Percentiles rank a stretch among this genome's conserved stretches.
phyloP scores from a whole-genome alignment of 2,797 vertebrate species.

The Falco columbarius region DNA sequence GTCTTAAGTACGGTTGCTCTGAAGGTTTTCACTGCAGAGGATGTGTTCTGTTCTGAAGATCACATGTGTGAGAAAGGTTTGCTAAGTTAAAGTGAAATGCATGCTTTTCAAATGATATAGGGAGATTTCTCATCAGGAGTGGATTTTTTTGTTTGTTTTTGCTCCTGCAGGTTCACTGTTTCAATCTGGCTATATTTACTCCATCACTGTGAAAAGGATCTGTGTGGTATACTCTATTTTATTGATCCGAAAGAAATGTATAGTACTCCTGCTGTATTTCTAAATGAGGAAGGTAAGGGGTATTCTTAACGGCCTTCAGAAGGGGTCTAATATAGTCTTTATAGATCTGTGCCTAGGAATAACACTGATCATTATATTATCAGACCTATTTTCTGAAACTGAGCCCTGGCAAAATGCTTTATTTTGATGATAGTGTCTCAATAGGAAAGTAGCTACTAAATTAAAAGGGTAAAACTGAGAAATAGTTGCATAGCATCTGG shows the following conservation, averaged over 20 bases:
- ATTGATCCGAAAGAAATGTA: constrained; percentile 80
- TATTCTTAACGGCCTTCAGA: background rate
- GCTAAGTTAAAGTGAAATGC: background rate
- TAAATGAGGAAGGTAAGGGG: constrained; percentile 86
- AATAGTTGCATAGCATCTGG: background rate
- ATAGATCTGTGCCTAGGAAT: background rate
- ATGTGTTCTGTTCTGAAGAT: background rate
- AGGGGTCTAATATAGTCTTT: background rate
- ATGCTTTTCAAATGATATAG: background rate
- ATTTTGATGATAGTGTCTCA: background rate
- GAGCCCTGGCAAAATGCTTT: background rate
- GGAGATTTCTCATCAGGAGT: constrained; percentile 51
- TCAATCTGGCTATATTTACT: constrained; percentile 94
- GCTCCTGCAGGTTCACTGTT: constrained; percentile 82
- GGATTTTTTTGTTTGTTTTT: constrained; percentile 27
- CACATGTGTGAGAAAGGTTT: background rate
- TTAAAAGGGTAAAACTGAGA: background rate
- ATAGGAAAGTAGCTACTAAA: background rate
- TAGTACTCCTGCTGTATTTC: constrained; percentile 84
- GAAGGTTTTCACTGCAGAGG: background rate
- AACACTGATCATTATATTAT: background rate
- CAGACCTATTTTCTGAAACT: background rate
- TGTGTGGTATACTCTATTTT: constrained; percentile 90
- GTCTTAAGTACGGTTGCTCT: background rate
- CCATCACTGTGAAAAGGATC: constrained; percentile 78